Percentiles rank a stretch among this genome's conserved stretches.
Conservation (phyloP, 2,888 invertebrate genomes). For the Limenitis camilla region DNA sequence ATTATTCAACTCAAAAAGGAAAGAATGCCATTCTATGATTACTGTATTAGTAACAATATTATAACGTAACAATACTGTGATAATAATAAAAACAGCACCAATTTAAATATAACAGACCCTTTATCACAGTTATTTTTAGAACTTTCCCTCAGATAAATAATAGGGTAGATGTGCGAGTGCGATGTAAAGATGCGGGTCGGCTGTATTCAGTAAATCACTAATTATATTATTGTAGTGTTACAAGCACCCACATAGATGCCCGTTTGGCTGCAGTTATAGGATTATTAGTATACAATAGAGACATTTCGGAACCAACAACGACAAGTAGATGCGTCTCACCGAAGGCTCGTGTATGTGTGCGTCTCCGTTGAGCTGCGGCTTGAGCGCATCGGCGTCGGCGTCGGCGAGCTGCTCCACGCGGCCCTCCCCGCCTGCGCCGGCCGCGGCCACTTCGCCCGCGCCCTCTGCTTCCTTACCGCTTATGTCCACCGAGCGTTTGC, state of each 20-base stretch:
- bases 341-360: slow-evolving; percentile 77
- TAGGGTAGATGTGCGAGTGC: slow-evolving; percentile 7
- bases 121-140: slow-evolving; percentile 14
- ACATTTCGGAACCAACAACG: too few relatives aligned
- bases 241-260: slow-evolving; percentile 12
- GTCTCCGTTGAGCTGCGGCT: slow-evolving; percentile 84
- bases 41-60: slow-evolving; percentile 7
- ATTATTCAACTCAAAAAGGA: too few relatives aligned
- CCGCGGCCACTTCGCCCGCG: slow-evolving; percentile 69
- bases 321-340: slow-evolving; percentile 57
- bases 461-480: slow-evolving; percentile 80
- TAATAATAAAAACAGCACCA: not conserved
- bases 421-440: slow-evolving; percentile 77
- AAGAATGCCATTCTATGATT: too few relatives aligned
- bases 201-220: slow-evolving; percentile 6
- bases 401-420: slow-evolving; percentile 85
- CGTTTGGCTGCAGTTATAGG: not conserved
- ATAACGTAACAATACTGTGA: slow-evolving; percentile 5
- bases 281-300: not conserved
- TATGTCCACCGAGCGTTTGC: slow-evolving; percentile 90
- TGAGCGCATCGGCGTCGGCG: slow-evolving; percentile 82
- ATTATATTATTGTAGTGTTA: slow-evolving; percentile 11
- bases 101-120: slow-evolving; percentile 8
- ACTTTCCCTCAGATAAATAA: slow-evolving; percentile 2
- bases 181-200: slow-evolving; percentile 17